These are phyloP conservation scores for Balanococcus diminutus DNA, from an alignment of 2,888 invertebrate species.

Conservation along the genomic window DNA sequence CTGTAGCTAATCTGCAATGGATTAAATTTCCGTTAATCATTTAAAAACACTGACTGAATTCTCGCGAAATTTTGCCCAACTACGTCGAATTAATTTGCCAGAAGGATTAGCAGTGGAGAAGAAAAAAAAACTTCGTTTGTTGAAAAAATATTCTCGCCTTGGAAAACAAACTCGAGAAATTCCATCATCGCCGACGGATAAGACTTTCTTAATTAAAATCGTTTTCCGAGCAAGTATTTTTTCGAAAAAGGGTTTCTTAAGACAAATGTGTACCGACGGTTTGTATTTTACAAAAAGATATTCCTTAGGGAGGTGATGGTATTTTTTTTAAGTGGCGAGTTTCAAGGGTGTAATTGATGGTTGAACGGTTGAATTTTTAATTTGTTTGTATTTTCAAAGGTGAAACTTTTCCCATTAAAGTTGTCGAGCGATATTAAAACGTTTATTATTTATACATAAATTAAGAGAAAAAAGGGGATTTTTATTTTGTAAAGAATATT, in stretches of 20 bases:
- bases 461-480: neutral
- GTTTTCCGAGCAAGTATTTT: neutral
- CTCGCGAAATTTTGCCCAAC: neutral
- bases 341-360: neutral
- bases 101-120: neutral
- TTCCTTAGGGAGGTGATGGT: neutral
- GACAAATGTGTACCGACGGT: neutral
- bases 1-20: neutral
- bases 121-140: neutral
- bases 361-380: constrained; percentile 34
- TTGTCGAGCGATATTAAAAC: neutral
- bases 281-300: neutral
- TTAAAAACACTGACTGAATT: neutral
- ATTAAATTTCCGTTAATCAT: neutral
- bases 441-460: constrained; percentile 35
- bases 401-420: constrained; percentile 35
- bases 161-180: neutral
- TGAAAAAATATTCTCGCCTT: neutral
- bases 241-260: neutral
- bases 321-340: neutral
- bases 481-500: neutral
- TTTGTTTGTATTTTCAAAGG: neutral
- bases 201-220: constrained; percentile 1
- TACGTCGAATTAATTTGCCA: neutral
- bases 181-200: neutral